These are phyloP conservation scores for Ferrisia virgata DNA, from an alignment of 2,888 invertebrate genomes.

Conservation along the genomic window DNA sequence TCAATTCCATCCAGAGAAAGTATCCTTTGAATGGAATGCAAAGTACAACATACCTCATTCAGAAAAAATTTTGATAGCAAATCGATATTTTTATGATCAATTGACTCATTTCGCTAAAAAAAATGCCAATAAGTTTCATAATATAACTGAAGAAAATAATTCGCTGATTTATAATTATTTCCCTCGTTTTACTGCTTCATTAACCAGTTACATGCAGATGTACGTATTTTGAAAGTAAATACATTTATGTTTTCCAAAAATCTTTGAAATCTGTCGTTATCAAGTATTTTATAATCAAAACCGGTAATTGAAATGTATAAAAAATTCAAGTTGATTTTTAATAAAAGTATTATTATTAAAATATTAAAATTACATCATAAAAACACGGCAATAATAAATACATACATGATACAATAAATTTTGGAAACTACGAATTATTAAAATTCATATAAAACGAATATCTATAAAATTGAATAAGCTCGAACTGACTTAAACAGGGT, in stretches of 20 bases:
- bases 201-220: background rate
- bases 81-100: constrained; percentile 46
- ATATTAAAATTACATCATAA: constrained; percentile 7
- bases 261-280: too few species aligned
- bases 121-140: constrained; percentile 38
- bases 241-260: background rate
- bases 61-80: constrained; percentile 37
- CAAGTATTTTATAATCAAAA: background rate
- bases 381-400: background rate
- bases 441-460: background rate
- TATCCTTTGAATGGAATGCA: constrained; percentile 41
- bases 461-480: constrained; percentile 12
- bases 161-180: constrained; percentile 33
- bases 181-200: background rate
- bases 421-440: background rate
- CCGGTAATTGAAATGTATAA: background rate
- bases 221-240: background rate
- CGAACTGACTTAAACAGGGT: background rate
- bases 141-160: background rate
- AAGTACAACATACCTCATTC: constrained; percentile 35
- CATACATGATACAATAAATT: background rate
- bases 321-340: background rate
- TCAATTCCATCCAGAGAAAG: constrained; percentile 49
- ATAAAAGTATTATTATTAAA: background rate
- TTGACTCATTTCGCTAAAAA: constrained; percentile 39